Base-by-base conservation (phyloP, 2,797 vertebrate genomes). In the Bucorvus abyssinicus region DNA sequence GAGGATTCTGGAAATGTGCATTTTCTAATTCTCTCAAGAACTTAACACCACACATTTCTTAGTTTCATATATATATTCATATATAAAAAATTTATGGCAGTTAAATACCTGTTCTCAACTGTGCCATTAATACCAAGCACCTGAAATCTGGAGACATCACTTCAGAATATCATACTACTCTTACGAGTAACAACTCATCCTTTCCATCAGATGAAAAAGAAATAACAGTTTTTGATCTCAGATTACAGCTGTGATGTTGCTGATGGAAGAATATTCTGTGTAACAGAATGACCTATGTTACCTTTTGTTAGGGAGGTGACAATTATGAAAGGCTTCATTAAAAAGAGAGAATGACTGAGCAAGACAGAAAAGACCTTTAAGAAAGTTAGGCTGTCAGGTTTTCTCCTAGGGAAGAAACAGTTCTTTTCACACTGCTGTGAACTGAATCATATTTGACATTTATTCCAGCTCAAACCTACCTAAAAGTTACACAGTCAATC, bases 401-500 rank as follows among this genome's bases (percentile, higher is more conserved):
- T 93, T 87, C 93, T 96, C 68, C 1, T 5, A 96, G 93, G 75
- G 74, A 96, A 96, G 74, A 76, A 95, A 79, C 84, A 90, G 81
- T 81, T 91, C 88, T 85, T 94, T 95, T 88, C 95, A 91, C 73
- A 67, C 61, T 49, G 47, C 87, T 60, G 38, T 93, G 87, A 97
- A 94, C 61, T 80, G 88, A 94, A 96, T 97, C 91, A 90, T 84
- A 95, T 90, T 94, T 97, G 96, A 94, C 94, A 93, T 95, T 94
- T 94, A 96, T 89, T 95, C 81, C 94, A 94, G 42, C 79, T 95
- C 78, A 93, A 93, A 85, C 68, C 84, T 73, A 94, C 83, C 83
- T 96, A 90, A 87, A 91, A 97, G 88, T 92, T 94, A 94, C 77
- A 74, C 59, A 92, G 91, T 93, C 94, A 96, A 94, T 94, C 94